Evolutionary conservation across 2,113 vertebrate genomes (phyloP), one percentile per base, ranked within the genome.

Genomic region (Pogona vitticeps): DNA sequence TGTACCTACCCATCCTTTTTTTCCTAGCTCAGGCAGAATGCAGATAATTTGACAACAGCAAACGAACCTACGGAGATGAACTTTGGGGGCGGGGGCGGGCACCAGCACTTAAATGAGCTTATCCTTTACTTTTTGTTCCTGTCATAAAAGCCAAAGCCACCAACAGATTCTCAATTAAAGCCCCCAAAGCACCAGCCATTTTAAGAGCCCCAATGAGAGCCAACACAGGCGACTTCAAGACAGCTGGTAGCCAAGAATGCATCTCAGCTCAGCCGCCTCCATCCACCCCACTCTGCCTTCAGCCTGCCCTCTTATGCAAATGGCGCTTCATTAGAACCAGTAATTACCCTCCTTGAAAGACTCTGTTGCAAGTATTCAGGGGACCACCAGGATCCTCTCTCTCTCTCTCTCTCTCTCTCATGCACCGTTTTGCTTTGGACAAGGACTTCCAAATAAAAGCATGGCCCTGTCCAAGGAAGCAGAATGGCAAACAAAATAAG

Each of bases 241-340:
- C 88, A 93, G 95, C 92, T 96, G 92, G 93, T 94, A 94, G 95
- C 93, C 91, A 94, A 94, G 94, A 96, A 96, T 94, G 94, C 93
- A 92, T 92, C 94, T 94, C 94, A 90, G 91, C 89, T 94, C 93
- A 88, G 91, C 94, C 94, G 94, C 94, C 92, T 72, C 92, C 94
- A 93, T 93, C 94, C n/a, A n/a, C 46, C 94, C 91, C 95, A 89
- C 4, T 94, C 93, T 96, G 95, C 91, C 91, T 92, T 92, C 77
- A 92, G 93, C 95, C 61, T 75, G 92, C 95, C n/a, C 92, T 94
- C 93, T 88, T 95, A 96, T 94, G 94, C 90, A 96, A 97, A 96
- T 95, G 81, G 95, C 94, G 95, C 89, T 91, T 95, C 94, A 96
- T 97, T 93, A 95, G 93, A 97, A 96, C 96, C 94, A 95, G 92